phyloP scores from a whole-genome alignment of 64 coral and sea anemone genomes.

The Montipora efflorescens region DNA sequence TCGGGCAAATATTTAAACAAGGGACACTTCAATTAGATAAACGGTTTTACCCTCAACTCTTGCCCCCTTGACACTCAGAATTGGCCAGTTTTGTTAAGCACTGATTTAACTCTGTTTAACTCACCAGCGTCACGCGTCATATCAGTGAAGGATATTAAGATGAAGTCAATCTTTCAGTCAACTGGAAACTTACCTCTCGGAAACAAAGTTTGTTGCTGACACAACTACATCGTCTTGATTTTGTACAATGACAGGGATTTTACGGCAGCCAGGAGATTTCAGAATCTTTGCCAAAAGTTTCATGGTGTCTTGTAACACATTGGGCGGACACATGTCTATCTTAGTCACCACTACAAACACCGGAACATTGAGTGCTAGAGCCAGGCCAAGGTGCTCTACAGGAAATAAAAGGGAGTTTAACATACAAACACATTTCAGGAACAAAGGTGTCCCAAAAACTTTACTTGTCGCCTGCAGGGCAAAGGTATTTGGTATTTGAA shows the following conservation, averaged over 20 bases:
- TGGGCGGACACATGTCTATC: constrained; percentile 99
- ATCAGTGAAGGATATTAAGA: no score
- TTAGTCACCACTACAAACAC: constrained; percentile 99
- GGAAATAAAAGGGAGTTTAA: not conserved
- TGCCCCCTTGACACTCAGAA: no score
- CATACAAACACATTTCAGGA: not conserved
- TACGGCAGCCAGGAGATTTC: constrained; percentile 97
- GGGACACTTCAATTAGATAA: not conserved
- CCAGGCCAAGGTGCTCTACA: constrained; percentile 96
- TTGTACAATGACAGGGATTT: constrained; percentile 96
- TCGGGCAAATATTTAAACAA: not conserved
- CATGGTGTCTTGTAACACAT: constrained; percentile 99
- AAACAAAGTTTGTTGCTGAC: constrained; percentile 97
- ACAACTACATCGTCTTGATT: constrained; percentile 97
- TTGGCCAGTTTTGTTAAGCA: no score
- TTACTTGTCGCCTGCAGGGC: no score
- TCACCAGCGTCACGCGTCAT: no score
- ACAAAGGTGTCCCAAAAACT: no score
- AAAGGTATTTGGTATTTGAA: no score
- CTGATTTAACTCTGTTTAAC: no score
- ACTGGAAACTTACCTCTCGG: constrained; percentile 79
- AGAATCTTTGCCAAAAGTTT: constrained; percentile 93
- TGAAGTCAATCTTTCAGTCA: not conserved
- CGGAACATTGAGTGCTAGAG: constrained; percentile 93
- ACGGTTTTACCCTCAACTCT: no score